Conservation (phyloP, 2,888 invertebrate species). For the Tortrix viridana region DNA sequence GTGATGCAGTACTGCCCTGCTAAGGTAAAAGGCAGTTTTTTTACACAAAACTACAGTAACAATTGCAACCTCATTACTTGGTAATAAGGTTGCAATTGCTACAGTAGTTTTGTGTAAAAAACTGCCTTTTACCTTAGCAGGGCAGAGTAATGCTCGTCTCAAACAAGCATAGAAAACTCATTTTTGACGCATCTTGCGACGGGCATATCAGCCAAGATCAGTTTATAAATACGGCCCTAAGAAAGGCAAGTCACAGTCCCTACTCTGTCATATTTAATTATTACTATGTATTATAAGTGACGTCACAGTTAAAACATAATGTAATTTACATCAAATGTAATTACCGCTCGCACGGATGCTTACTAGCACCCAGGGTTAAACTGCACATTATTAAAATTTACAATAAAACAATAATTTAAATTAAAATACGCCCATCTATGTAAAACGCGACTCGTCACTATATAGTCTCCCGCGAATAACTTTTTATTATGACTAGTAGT, state of each 20-base stretch:
- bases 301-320: conserved; percentile 69
- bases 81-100: too few relatives aligned
- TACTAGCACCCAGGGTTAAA: conserved; percentile 64
- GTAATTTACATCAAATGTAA: conserved; percentile 59
- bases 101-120: too few relatives aligned
- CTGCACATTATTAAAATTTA: conserved; percentile 37
- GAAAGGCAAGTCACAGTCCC: conserved; percentile 73
- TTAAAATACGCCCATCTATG: conserved; percentile 58
- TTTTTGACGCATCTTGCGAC: too few relatives aligned
- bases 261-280: conserved; percentile 60
- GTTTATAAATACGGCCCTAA: too few relatives aligned
- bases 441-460: conserved; percentile 53
- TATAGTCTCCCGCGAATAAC: conserved; percentile 62
- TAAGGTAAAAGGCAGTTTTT: too few relatives aligned
- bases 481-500: conserved; percentile 81
- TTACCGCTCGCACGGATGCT: conserved; percentile 57
- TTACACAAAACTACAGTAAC: too few relatives aligned
- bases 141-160: too few relatives aligned
- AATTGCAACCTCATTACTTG: too few relatives aligned
- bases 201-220: too few relatives aligned
- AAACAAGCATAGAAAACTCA: too few relatives aligned
- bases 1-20: too few relatives aligned
- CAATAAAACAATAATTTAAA: conserved; percentile 65
- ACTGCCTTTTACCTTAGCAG: too few relatives aligned
- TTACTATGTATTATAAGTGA: conserved; percentile 58